Percentiles rank a stretch among this genome's conserved stretches.
These are phyloP conservation scores for Pseudococcus jackbeardsleyi DNA, from an alignment of 2,888 invertebrate species.

Conservation along the genomic window DNA sequence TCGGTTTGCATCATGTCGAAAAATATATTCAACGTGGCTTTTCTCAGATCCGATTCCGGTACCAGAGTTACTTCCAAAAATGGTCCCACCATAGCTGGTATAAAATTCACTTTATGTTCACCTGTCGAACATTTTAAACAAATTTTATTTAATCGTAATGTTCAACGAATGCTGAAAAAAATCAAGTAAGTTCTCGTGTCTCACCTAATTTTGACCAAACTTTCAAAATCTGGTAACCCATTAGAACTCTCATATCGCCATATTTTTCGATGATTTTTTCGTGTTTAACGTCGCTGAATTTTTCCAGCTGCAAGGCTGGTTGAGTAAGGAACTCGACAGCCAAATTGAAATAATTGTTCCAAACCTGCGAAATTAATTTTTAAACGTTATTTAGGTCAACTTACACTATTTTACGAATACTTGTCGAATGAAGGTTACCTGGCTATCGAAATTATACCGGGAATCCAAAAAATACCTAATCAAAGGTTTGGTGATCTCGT, in stretches of 20 bases:
- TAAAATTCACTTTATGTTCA: constrained; percentile 88
- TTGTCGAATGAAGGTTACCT: constrained; percentile 72
- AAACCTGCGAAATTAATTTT: constrained; percentile 69
- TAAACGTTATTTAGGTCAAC: background rate
- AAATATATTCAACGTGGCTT: constrained; percentile 91
- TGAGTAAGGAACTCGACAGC: constrained; percentile 86
- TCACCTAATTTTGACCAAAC: constrained; percentile 90
- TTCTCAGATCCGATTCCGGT: constrained; percentile 85
- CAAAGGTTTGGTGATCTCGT: constrained; percentile 89
- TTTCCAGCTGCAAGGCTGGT: constrained; percentile 83
- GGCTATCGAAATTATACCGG: constrained; percentile 82
- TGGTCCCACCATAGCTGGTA: constrained; percentile 93
- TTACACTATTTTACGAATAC: background rate
- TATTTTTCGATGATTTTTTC: constrained; percentile 84
- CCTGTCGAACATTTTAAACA: constrained; percentile 71
- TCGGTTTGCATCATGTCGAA: constrained; percentile 97
- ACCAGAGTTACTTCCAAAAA: constrained; percentile 94
- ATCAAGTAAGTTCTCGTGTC: constrained; percentile 33
- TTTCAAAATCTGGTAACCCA: constrained; percentile 91
- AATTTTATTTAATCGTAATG: no score
- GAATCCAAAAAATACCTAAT: constrained; percentile 84
- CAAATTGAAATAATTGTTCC: constrained; percentile 84
- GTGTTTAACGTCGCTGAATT: constrained; percentile 84
- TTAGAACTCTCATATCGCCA: constrained; percentile 91
- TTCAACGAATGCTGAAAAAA: background rate